Evolutionary conservation across 1,140 invertebrate genomes (phyloP).

Genomic region (Wasmannia auropunctata): DNA sequence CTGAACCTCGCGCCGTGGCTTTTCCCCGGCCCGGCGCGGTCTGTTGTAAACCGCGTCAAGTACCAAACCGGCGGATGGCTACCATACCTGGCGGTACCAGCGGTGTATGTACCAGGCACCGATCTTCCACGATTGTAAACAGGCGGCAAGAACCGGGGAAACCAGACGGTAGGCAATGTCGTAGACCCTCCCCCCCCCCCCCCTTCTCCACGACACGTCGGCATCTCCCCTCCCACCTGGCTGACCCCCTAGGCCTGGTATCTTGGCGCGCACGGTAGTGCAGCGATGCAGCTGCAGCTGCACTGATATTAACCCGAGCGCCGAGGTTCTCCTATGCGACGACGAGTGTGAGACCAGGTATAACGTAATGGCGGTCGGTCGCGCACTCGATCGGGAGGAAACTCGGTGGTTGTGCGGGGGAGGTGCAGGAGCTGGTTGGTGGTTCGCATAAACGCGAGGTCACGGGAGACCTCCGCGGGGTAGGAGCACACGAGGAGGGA

Average conservation of each 20-base stretch:
- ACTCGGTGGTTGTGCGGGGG: slow-evolving; percentile 39
- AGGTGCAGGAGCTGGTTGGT: slow-evolving; percentile 58
- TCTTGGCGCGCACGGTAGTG: slow-evolving; percentile 42
- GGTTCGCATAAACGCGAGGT: slow-evolving; percentile 60
- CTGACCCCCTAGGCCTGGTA: slow-evolving; percentile 10
- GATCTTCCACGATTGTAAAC: slow-evolving; percentile 77
- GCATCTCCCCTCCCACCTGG: background rate
- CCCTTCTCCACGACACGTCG: slow-evolving; percentile 46
- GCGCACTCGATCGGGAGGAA: background rate
- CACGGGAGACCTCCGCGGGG: slow-evolving; percentile 18
- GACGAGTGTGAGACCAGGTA: slow-evolving; percentile 59
- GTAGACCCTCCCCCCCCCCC: no score
- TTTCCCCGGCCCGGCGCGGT: slow-evolving; percentile 62
- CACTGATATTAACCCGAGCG: slow-evolving; percentile 62
- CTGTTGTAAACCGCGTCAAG: slow-evolving; percentile 72
- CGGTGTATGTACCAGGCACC: slow-evolving; percentile 42
- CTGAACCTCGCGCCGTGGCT: slow-evolving; percentile 9
- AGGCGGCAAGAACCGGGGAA: slow-evolving; percentile 81
- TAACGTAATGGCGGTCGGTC: slow-evolving; percentile 14
- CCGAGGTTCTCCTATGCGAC: slow-evolving; percentile 68
- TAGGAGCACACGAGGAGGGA: background rate
- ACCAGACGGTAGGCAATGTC: slow-evolving; percentile 74
- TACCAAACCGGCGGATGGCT: slow-evolving; percentile 75
- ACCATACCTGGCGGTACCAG: slow-evolving; percentile 75
- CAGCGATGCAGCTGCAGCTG: slow-evolving; percentile 63